These are phyloP conservation scores for Perognathus longimembris DNA, from an alignment of 2,113 vertebrate species.

Conservation along the genomic window DNA sequence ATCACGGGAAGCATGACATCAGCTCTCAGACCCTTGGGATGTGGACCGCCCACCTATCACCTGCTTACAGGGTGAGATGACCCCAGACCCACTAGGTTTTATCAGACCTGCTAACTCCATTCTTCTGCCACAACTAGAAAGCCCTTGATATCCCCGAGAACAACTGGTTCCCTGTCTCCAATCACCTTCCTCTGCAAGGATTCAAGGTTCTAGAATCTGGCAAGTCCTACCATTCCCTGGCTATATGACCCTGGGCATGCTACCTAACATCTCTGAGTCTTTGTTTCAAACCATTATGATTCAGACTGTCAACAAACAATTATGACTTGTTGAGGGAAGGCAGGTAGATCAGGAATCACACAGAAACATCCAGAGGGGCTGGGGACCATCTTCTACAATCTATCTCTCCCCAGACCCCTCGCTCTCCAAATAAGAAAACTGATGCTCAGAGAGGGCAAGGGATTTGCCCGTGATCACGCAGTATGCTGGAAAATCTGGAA, in stretches of 20 bases:
- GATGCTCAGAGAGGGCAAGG: background rate
- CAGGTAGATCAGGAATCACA: background rate
- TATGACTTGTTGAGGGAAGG: background rate
- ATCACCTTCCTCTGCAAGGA: background rate
- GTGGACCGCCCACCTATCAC: background rate
- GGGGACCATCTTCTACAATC: background rate
- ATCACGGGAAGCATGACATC: rapidly evolving
- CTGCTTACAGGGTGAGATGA: background rate
- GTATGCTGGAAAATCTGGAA: background rate
- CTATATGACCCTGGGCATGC: background rate
- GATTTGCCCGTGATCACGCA: background rate
- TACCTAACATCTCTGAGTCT: background rate
- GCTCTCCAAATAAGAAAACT: background rate
- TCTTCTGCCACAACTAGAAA: background rate
- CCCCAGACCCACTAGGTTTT: background rate
- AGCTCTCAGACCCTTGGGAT: background rate
- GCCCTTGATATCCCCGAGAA: background rate
- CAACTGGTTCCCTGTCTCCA: background rate
- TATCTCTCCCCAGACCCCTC: background rate
- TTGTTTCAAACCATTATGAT: background rate
- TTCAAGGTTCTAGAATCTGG: background rate
- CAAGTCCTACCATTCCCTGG: background rate
- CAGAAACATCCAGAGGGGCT: background rate
- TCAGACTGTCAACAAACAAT: background rate
- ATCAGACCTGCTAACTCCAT: background rate